These are phyloP conservation scores for Macaca nemestrina DNA, from an alignment of 2,113 vertebrate species.

Conservation along the genomic window DNA sequence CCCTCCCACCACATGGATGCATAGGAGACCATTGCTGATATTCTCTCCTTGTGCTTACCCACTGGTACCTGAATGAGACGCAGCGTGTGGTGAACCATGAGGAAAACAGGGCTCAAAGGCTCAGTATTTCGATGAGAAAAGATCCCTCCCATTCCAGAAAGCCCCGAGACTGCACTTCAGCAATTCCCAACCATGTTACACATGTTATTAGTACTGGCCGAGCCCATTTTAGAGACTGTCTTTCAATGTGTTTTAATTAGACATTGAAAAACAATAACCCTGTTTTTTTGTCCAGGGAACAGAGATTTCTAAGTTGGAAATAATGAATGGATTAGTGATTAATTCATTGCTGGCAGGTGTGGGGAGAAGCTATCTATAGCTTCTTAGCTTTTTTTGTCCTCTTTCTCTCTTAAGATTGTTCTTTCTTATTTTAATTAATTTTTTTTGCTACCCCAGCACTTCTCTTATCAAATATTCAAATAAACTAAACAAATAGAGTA, in stretches of 20 bases:
- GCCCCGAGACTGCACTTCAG: background rate
- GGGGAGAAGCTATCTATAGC: background rate
- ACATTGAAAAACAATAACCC: constrained; percentile 34
- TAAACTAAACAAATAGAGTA: constrained; percentile 66
- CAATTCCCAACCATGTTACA: background rate
- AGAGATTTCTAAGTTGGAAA: constrained; percentile 51
- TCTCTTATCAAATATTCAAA: constrained; percentile 73
- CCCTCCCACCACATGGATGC: fast-evolving
- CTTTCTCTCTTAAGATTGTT: constrained; percentile 61
- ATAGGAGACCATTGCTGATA: fast-evolving
- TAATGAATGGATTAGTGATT: constrained; percentile 69
- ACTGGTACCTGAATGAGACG: background rate
- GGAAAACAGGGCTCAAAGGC: background rate
- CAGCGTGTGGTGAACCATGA: background rate
- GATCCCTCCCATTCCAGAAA: background rate
- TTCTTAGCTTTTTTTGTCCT: background rate
- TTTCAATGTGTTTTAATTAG: constrained; percentile 59
- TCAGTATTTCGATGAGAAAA: background rate
- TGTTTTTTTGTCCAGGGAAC: background rate
- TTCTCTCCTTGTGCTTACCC: background rate
- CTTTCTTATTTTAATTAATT: constrained; percentile 72
- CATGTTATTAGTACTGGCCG: background rate
- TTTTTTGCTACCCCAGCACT: constrained; percentile 58
- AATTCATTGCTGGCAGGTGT: constrained; percentile 70
- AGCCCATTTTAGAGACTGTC: constrained; percentile 66